Evolutionary conservation across 2,113 vertebrate species (phyloP), one percentile per base, ranked within the genome.

Genomic region (Dermatemys mawii): DNA sequence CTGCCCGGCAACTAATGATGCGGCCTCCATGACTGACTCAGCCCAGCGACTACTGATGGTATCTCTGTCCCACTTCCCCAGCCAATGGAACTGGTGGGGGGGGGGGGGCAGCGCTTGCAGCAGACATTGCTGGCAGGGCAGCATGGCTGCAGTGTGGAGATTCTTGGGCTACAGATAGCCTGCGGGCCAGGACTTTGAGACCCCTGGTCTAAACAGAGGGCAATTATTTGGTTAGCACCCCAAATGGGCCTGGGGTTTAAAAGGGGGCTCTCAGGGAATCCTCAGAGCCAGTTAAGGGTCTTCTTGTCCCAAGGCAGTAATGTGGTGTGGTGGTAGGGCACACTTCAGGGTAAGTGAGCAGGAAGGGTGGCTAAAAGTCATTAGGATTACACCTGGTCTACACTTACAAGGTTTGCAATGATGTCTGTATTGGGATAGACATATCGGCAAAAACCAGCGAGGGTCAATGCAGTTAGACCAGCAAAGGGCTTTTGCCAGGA

Each of bases 171-270:
- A 21, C 51, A 53, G 51, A 53, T 22, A 21, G 51, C 51, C 21
- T 8, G 21, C 3, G 21, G 51, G 51, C 51, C 51, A 1, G 19
- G 51, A 53, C 8, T 53, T 53, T 53, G 51, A 53, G 21, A 53
- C 51, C 21, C 51, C 51, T 53, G 51, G 51, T 53, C 21, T 53
- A 22, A 70, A 70, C 19, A 70, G n/a, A 70, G 17, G 38, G n/a
- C n/a, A 38, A 21, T 70, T 92, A 81, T 84, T 86, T 73, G 81
- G 76, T 85, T 84, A 80, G 76, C 75, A 73, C 41, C 84, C 32
- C 76, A 60, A 84, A 92, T 80, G 81, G 81, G 75, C 70, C 88
- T 92, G 86, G 86, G 46, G 70, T 92, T 84, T 84, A 92, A 84
- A 81, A 88, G 70, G 88, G 79, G 57, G 81, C 60, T 57, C 41